phyloP scores from a whole-genome alignment of 1,140 invertebrate species.

The Pseudachorutes palmiensis region DNA sequence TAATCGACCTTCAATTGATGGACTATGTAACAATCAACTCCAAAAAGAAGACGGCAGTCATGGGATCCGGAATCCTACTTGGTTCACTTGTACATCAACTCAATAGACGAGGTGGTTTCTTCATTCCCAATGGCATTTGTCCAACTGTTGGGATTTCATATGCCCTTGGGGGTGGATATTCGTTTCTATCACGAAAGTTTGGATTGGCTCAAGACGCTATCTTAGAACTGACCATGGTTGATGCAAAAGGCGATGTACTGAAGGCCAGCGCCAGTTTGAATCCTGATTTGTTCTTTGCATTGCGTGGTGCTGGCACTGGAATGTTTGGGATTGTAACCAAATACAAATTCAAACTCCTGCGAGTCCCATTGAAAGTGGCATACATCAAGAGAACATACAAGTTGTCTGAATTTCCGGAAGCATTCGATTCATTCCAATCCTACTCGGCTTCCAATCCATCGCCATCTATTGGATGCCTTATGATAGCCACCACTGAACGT shows the following conservation, averaged over 20 bases:
- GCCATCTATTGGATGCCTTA: too few relatives aligned
- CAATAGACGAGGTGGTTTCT: not conserved
- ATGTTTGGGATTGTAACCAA: too few relatives aligned
- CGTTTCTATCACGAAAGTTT: not conserved
- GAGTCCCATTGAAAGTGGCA: too few relatives aligned
- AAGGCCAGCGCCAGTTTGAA: not conserved
- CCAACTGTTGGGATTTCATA: not conserved
- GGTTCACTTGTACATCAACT: not conserved
- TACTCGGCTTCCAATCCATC: too few relatives aligned
- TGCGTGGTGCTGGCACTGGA: conserved; percentile 14
- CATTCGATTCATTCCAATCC: too few relatives aligned
- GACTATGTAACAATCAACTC: not conserved
- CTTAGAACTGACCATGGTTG: conserved; percentile 15
- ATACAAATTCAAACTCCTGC: too few relatives aligned
- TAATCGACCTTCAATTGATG: conserved; percentile 12
- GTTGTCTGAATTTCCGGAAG: too few relatives aligned
- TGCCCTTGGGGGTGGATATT: not conserved
- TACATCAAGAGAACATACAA: too few relatives aligned
- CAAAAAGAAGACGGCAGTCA: too few relatives aligned
- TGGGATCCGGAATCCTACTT: not conserved
- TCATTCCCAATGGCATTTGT: conserved; percentile 3
- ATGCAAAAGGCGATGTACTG: not conserved
- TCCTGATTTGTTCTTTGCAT: conserved; percentile 10
- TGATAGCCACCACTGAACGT: too few relatives aligned
- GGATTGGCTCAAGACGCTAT: conserved; percentile 1